phyloP scores from a whole-genome alignment of 1,140 invertebrate genomes.

The Protaetia brevitarsis region DNA sequence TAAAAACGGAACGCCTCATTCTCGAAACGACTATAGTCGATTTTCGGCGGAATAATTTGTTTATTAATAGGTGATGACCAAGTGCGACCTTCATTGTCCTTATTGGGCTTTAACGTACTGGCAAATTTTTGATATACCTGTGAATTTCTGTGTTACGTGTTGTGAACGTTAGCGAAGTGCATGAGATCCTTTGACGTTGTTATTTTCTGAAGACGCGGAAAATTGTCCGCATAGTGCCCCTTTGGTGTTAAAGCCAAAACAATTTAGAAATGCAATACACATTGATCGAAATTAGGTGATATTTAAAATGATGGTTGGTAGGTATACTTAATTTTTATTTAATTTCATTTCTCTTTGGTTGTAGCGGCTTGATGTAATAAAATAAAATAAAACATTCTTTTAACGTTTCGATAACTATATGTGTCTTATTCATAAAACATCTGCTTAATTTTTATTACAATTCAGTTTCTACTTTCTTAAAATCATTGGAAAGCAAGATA shows the following conservation, averaged over 20 bases:
- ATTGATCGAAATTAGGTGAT: slow-evolving; percentile 7
- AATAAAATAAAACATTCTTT: no score
- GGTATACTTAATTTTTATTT: background rate
- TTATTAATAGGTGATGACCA: background rate
- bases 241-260: background rate
- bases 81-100: background rate
- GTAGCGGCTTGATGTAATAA: no score
- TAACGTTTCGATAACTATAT: no score
- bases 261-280: background rate
- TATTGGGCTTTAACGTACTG: background rate
- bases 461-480: no score
- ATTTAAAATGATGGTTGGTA: slow-evolving; percentile 27
- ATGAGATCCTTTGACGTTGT: background rate
- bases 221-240: background rate
- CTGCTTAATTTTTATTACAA: no score
- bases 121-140: slow-evolving; percentile 3
- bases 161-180: slow-evolving; percentile 1
- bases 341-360: no score
- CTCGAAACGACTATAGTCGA: background rate
- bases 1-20: background rate
- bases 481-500: no score
- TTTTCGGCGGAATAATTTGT: background rate
- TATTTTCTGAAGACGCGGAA: background rate
- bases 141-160: slow-evolving; percentile 10
- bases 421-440: no score